A percentile compares a stretch with the other conserved stretches of the same genome.
Evolutionary conservation across 1,140 invertebrate genomes (phyloP).

Genomic region (Drosophila virilis): DNA sequence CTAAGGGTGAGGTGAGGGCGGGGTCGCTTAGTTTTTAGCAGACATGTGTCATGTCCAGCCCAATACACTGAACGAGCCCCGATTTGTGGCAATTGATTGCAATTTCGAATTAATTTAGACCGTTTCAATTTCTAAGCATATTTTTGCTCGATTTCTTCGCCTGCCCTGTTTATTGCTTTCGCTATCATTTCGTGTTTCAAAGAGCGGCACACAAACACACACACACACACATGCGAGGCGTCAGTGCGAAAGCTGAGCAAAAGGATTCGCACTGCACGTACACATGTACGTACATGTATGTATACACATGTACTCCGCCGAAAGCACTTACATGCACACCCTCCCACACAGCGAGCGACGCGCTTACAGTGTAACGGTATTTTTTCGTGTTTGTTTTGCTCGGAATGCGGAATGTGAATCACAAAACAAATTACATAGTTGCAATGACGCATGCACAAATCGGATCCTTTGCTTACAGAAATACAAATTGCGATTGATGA

Average conservation of each 20-base stretch:
- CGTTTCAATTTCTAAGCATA: constrained; percentile 9
- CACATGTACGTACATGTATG: background rate
- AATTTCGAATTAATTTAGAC: constrained; percentile 12
- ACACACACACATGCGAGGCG: constrained; percentile 7
- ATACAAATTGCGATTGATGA: background rate
- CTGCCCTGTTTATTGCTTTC: background rate
- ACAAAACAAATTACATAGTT: constrained; percentile 24
- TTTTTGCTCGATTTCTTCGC: constrained; percentile 7
- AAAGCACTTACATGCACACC: constrained; percentile 19
- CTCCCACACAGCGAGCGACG: background rate
- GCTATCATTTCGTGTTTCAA: constrained; percentile 16
- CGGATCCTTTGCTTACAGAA: background rate
- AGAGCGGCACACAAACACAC: constrained; percentile 9
- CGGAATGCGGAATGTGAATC: constrained; percentile 16
- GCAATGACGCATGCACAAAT: constrained; percentile 13
- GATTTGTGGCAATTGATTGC: background rate
- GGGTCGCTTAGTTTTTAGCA: background rate
- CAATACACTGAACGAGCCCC: background rate
- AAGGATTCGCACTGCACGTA: constrained; percentile 13
- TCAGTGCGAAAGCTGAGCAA: constrained; percentile 19
- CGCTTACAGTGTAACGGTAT: constrained; percentile 50
- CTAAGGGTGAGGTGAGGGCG: too few species aligned
- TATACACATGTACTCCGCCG: constrained; percentile 34
- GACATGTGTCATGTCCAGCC: background rate
- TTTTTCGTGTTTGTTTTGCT: constrained; percentile 53